Conservation (phyloP, 2,113 vertebrate genomes). For the Lanius ludovicianus region DNA sequence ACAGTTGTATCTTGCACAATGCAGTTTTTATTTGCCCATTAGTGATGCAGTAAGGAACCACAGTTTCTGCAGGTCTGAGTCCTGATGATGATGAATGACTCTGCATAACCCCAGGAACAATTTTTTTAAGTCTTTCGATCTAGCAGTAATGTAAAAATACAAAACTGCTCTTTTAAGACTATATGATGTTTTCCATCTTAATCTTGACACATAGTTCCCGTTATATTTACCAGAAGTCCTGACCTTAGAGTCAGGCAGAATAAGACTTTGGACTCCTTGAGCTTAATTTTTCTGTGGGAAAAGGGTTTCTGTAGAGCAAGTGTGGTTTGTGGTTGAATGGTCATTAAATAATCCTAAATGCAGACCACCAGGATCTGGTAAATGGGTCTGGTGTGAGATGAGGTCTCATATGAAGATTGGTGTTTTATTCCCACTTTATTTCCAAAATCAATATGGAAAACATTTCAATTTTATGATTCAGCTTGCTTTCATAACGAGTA, state of each 20-base stretch:
- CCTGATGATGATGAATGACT: background rate
- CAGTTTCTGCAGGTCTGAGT: background rate
- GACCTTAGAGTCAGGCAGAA: background rate
- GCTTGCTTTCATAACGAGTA: background rate
- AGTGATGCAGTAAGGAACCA: background rate
- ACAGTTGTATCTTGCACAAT: background rate
- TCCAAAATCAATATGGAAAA: background rate
- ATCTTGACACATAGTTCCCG: background rate
- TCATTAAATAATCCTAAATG: background rate
- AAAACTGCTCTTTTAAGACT: background rate
- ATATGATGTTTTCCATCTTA: background rate
- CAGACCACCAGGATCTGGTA: background rate
- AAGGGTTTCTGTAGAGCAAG: background rate
- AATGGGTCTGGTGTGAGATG: background rate
- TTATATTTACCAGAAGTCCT: background rate
- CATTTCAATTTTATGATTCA: background rate
- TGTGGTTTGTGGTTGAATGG: background rate
- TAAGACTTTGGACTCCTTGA: background rate
- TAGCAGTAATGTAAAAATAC: background rate
- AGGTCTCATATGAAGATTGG: background rate
- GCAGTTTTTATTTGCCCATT: background rate
- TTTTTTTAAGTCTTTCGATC: background rate
- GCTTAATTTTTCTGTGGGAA: background rate
- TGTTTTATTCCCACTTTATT: background rate
- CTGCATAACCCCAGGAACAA: background rate